Evolutionary conservation across 1,140 invertebrate species (phyloP).

Genomic region (Drosophila navojoa): DNA sequence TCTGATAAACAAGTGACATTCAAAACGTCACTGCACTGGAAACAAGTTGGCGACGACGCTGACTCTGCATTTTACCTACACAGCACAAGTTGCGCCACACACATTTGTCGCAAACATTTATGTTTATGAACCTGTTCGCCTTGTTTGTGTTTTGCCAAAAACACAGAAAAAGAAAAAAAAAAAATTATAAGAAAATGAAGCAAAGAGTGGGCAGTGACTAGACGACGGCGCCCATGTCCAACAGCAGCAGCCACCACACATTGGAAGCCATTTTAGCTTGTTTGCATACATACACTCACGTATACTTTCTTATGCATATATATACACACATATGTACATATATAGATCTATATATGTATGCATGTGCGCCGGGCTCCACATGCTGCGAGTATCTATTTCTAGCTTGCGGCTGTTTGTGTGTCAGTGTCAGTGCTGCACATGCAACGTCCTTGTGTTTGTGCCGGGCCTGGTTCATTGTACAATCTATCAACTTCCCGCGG

Average conservation of each 20-base stretch:
- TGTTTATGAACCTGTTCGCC: slow-evolving; percentile 77
- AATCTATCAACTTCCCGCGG: slow-evolving; percentile 17
- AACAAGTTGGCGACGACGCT: slow-evolving; percentile 45
- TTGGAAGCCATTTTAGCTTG: slow-evolving; percentile 55
- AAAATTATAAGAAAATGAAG: slow-evolving; percentile 41
- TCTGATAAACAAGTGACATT: slow-evolving; percentile 71
- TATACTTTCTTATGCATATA: neutral
- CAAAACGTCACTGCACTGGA: slow-evolving; percentile 55
- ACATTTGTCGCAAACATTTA: slow-evolving; percentile 62
- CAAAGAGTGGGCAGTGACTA: slow-evolving; percentile 50
- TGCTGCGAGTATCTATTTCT: slow-evolving; percentile 47
- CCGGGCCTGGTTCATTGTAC: slow-evolving; percentile 41
- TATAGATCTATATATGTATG: neutral
- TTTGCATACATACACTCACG: slow-evolving; percentile 25
- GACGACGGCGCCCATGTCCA: slow-evolving; percentile 35
- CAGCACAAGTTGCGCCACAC: slow-evolving; percentile 2
- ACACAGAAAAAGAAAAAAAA: slow-evolving; percentile 36
- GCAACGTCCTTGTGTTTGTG: slow-evolving; percentile 57
- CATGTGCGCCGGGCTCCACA: slow-evolving; percentile 29
- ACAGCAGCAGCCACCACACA: slow-evolving; percentile 49
- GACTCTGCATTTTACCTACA: slow-evolving; percentile 37
- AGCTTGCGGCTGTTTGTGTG: slow-evolving; percentile 44
- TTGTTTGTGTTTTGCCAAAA: slow-evolving; percentile 64
- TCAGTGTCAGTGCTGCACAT: slow-evolving; percentile 56
- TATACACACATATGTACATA: slow-evolving; percentile 5